phyloP scores from a whole-genome alignment of 1,140 invertebrate species.

The Adelges cooleyi region DNA sequence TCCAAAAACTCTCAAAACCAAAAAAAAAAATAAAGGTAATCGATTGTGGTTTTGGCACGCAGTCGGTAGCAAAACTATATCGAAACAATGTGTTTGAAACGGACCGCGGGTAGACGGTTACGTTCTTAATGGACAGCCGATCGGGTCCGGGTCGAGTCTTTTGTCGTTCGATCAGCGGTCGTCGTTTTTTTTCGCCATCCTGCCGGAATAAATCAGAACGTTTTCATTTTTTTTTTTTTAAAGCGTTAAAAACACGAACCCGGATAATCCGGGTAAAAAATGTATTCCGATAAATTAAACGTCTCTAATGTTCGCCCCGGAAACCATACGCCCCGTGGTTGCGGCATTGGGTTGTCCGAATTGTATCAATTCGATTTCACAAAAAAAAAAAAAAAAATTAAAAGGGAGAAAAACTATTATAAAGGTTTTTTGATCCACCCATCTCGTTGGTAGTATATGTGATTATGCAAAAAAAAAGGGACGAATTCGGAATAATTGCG shows the following conservation, averaged over 20 bases:
- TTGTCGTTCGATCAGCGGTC: not conserved
- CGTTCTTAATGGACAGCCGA: too few relatives aligned
- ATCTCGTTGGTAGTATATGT: too few relatives aligned
- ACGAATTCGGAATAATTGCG: too few relatives aligned
- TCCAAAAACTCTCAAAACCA: too few relatives aligned
- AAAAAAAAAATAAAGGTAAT: too few relatives aligned
- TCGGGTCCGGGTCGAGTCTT: too few relatives aligned
- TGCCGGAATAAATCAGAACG: not conserved
- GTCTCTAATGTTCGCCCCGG: too few relatives aligned
- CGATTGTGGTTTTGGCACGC: not conserved
- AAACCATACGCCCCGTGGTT: too few relatives aligned
- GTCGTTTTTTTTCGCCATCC: not conserved
- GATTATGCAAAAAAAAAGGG: too few relatives aligned
- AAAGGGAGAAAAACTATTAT: slow-evolving; percentile 4
- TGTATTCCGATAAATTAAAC: not conserved
- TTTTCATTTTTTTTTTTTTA: not conserved
- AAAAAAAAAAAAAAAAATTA: too few relatives aligned
- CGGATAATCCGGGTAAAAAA: not conserved
- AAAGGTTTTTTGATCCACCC: not conserved
- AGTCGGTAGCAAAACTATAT: not conserved
- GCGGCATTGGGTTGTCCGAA: not conserved
- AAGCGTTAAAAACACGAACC: not conserved
- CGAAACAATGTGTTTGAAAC: too few relatives aligned
- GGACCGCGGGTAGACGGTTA: too few relatives aligned
- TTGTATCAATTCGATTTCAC: not conserved